Percentiles rank a stretch among this genome's conserved stretches.
Conservation (phyloP, 2,113 vertebrate genomes). For the Junco hyemalis region DNA sequence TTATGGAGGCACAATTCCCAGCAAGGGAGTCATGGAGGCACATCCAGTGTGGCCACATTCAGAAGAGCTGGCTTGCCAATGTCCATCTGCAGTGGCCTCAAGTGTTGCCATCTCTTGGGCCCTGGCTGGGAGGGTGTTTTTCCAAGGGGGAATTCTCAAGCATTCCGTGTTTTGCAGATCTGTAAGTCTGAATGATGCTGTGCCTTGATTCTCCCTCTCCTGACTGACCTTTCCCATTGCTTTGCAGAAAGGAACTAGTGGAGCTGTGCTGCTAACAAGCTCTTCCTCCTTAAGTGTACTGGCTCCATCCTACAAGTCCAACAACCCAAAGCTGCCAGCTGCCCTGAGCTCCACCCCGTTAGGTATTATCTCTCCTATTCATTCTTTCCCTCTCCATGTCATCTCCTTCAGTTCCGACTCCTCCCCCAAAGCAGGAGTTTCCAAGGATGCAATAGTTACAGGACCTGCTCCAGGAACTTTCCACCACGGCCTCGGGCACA, state of each 20-base stretch:
- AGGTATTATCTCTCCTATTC: slow-evolving; percentile 76
- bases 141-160: not conserved
- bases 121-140: not conserved
- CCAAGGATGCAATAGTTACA: slow-evolving; percentile 80
- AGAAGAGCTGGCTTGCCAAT: not conserved
- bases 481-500: slow-evolving; percentile 81
- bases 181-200: not conserved
- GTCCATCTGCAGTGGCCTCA: not conserved
- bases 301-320: slow-evolving; percentile 78
- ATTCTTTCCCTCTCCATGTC: slow-evolving; percentile 76
- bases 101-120: not conserved
- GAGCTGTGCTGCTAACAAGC: slow-evolving; percentile 77
- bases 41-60: fast-evolving
- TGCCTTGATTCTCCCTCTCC: not conserved
- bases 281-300: slow-evolving; percentile 79
- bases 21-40: not conserved
- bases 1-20: not conserved
- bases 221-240: slow-evolving; percentile 42
- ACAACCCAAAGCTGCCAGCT: slow-evolving; percentile 75
- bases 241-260: slow-evolving; percentile 78
- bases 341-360: slow-evolving; percentile 72
- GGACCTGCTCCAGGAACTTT: slow-evolving; percentile 82
- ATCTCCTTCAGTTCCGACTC: slow-evolving; percentile 79
- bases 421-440: slow-evolving; percentile 70
- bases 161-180: not conserved